A percentile compares a stretch with the other conserved stretches of the same genome.
Conservation (phyloP, 2,888 invertebrate species). For the Eledona agricola region DNA sequence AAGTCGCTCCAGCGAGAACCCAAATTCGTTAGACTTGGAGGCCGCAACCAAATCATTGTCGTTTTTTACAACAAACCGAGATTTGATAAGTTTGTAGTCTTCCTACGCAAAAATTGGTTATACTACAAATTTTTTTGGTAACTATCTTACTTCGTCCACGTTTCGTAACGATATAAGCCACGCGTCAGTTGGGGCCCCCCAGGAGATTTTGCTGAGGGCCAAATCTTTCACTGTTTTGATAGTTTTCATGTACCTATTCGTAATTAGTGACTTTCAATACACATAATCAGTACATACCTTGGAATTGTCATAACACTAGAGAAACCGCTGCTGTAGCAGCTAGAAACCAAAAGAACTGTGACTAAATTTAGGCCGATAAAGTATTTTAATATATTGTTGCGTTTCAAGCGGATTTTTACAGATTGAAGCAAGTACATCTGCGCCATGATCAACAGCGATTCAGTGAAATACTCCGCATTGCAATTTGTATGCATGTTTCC, state of each 20-base stretch:
- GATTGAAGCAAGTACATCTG: slow-evolving; percentile 16
- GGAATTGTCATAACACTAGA: slow-evolving; percentile 75
- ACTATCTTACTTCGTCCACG: slow-evolving; percentile 65
- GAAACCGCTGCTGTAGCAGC: slow-evolving; percentile 73
- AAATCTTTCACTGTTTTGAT: slow-evolving; percentile 72
- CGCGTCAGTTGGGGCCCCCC: slow-evolving; percentile 74
- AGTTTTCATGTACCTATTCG: slow-evolving; percentile 67
- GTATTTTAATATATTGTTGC: slow-evolving; percentile 62
- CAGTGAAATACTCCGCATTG: not conserved
- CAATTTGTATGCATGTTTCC: not conserved
- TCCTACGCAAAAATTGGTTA: slow-evolving; percentile 24
- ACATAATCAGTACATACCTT: slow-evolving; percentile 51
- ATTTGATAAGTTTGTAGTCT: slow-evolving; percentile 52
- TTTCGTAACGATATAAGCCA: slow-evolving; percentile 71
- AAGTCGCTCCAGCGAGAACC: slow-evolving; percentile 70
- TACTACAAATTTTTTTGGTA: not conserved
- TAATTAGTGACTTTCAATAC: too few relatives aligned
- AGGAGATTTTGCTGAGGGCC: slow-evolving; percentile 66
- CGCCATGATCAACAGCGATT: slow-evolving; percentile 1
- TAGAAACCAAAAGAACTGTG: slow-evolving; percentile 69
- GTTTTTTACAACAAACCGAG: slow-evolving; percentile 31
- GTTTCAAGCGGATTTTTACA: slow-evolving; percentile 22
- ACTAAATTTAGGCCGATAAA: slow-evolving; percentile 61
- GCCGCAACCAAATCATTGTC: slow-evolving; percentile 26
- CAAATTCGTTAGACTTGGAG: slow-evolving; percentile 59